phyloP scores from a whole-genome alignment of 2,113 vertebrate genomes.

The Burhinus bistriatus region DNA sequence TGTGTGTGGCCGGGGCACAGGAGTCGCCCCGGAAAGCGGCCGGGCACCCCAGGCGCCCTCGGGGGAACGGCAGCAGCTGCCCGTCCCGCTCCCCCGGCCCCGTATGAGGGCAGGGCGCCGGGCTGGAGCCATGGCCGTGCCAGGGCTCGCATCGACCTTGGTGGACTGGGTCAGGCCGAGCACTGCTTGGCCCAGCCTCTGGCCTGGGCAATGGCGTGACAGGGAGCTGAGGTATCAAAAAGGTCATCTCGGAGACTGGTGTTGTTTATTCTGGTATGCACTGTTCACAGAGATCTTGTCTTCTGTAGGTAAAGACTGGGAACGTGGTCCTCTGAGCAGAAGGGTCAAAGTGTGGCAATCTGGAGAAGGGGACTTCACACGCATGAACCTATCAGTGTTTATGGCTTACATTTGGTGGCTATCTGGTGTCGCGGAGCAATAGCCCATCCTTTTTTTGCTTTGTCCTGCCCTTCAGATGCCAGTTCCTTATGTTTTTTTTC shows the following conservation, averaged over 20 bases:
- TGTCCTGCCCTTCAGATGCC: neutral
- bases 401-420: neutral
- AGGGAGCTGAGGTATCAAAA: accelerated
- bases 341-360: neutral
- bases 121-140: neutral
- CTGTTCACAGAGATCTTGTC: neutral
- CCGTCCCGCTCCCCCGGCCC: neutral
- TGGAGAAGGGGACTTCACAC: neutral
- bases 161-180: neutral
- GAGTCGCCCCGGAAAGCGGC: neutral
- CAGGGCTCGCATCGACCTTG: neutral
- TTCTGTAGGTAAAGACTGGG: neutral
- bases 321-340: neutral
- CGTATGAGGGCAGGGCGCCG: neutral
- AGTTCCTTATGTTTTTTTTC: accelerated
- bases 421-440: neutral
- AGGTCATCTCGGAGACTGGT: neutral
- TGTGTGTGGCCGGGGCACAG: neutral
- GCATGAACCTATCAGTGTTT: neutral
- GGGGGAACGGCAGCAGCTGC: neutral
- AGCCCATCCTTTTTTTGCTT: neutral
- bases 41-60: accelerated
- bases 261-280: accelerated
- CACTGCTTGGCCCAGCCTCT: neutral
- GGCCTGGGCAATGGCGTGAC: neutral